phyloP scores from a whole-genome alignment of 2,113 vertebrate genomes.

The Prolemur simus region DNA sequence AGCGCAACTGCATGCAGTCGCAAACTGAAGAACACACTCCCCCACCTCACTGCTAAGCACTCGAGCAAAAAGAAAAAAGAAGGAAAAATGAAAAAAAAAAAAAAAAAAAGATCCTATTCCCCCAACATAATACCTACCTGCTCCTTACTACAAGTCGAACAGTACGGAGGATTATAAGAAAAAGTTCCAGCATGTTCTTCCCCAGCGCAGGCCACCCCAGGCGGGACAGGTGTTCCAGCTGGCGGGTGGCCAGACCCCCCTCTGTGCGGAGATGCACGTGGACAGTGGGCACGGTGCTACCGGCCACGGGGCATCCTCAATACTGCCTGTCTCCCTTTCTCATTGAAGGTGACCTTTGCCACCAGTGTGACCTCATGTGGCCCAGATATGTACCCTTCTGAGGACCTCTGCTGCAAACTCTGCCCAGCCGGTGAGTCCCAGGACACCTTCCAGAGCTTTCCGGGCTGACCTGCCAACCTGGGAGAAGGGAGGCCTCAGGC shows the following conservation, averaged over 20 bases:
- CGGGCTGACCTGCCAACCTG: neutral
- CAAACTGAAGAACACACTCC: neutral
- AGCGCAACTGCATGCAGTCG: accelerated
- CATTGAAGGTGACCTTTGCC: accelerated
- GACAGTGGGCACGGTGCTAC: accelerated
- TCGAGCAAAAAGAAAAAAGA: no score
- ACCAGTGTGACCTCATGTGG: accelerated
- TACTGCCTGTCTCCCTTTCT: neutral
- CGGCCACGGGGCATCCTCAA: accelerated
- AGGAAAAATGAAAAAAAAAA: no score
- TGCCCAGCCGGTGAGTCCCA: neutral
- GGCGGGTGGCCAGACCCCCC: neutral
- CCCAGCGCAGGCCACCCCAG: accelerated
- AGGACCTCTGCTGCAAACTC: accelerated
- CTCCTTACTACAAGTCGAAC: accelerated
- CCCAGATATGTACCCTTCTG: accelerated
- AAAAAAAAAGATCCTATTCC: no score
- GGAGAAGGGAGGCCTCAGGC: neutral
- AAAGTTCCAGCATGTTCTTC: accelerated
- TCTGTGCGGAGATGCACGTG: neutral
- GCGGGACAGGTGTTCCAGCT: accelerated
- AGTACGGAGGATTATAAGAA: accelerated
- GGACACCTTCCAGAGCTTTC: neutral
- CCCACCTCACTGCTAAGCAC: no score
- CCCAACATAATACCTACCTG: neutral